Percentiles rank a stretch among this genome's conserved stretches.
These are phyloP conservation scores for Diplolepis rosae DNA, from an alignment of 2,888 invertebrate species.

Conservation along the genomic window DNA sequence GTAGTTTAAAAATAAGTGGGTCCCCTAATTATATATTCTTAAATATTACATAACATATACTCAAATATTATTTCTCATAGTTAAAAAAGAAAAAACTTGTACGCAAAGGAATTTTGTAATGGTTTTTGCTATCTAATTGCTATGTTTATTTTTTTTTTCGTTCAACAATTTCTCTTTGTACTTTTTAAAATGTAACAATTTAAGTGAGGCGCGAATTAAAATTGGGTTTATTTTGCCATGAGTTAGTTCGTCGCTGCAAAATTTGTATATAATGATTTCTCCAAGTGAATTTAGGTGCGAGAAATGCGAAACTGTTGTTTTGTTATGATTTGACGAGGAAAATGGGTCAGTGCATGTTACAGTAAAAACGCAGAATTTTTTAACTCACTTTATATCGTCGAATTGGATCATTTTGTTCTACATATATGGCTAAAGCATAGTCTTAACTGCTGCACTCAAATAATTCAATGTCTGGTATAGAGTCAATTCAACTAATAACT, in stretches of 20 bases:
- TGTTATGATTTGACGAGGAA: slow-evolving; percentile 26
- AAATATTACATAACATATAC: slow-evolving; percentile 70
- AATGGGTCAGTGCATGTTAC: slow-evolving; percentile 16
- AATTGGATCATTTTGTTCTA: slow-evolving; percentile 10
- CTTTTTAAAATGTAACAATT: slow-evolving; percentile 31
- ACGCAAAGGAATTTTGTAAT: slow-evolving; percentile 4
- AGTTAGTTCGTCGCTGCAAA: slow-evolving; percentile 7
- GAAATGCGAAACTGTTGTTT: neutral
- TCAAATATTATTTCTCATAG: slow-evolving; percentile 70
- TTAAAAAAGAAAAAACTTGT: slow-evolving; percentile 54
- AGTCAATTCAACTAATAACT: neutral
- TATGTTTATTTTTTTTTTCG: slow-evolving; percentile 47
- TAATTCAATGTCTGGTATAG: slow-evolving; percentile 1
- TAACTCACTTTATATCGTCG: neutral
- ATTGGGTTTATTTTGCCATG: slow-evolving; percentile 10
- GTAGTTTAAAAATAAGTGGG: slow-evolving; percentile 68
- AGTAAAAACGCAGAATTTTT: neutral
- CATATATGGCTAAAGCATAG: neutral
- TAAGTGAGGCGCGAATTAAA: slow-evolving; percentile 3
- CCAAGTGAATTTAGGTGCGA: neutral
- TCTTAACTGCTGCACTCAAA: slow-evolving; percentile 14
- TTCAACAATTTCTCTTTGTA: slow-evolving; percentile 45
- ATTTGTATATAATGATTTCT: slow-evolving; percentile 25
- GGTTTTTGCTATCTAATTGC: slow-evolving; percentile 37
- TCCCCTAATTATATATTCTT: slow-evolving; percentile 70